These are phyloP conservation scores for Eupithecia subfuscata DNA, from an alignment of 2,888 invertebrate genomes.

Conservation along the genomic window DNA sequence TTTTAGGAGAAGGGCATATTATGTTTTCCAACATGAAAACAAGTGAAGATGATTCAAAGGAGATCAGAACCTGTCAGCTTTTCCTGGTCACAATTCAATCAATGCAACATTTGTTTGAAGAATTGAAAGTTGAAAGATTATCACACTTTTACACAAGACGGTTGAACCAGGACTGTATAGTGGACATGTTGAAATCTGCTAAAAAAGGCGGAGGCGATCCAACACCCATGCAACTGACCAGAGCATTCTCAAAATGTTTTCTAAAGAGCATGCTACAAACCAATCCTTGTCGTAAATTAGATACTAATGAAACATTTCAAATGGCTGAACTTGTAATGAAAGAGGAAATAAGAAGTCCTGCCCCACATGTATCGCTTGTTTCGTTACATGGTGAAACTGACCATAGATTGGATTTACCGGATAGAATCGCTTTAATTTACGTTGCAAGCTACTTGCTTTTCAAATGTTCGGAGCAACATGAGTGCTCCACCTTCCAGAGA, in stretches of 20 bases:
- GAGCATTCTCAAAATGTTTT: neutral
- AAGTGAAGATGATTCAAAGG: neutral
- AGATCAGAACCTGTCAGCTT: neutral
- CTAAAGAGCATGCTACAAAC: neutral
- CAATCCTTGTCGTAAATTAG: neutral
- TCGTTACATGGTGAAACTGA: neutral
- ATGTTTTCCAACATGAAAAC: neutral
- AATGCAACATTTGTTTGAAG: constrained; percentile 3
- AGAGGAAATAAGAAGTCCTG: neutral
- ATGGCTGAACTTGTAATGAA: neutral
- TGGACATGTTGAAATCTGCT: constrained; percentile 1
- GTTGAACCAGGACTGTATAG: constrained; percentile 5
- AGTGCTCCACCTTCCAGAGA: neutral
- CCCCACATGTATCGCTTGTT: neutral
- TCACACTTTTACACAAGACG: constrained; percentile 4
- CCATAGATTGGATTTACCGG: neutral
- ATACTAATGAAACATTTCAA: neutral
- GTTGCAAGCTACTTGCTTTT: neutral
- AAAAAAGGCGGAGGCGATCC: neutral
- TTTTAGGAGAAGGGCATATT: neutral
- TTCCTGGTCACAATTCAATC: neutral
- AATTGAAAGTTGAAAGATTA: neutral
- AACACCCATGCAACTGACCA: neutral
- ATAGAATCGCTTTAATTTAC: neutral
- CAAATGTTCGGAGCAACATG: neutral